A percentile compares a stretch with the other conserved stretches of the same genome.
Evolutionary conservation across 2,888 invertebrate genomes (phyloP).

Genomic region (Omphaloscelis lunosa): DNA sequence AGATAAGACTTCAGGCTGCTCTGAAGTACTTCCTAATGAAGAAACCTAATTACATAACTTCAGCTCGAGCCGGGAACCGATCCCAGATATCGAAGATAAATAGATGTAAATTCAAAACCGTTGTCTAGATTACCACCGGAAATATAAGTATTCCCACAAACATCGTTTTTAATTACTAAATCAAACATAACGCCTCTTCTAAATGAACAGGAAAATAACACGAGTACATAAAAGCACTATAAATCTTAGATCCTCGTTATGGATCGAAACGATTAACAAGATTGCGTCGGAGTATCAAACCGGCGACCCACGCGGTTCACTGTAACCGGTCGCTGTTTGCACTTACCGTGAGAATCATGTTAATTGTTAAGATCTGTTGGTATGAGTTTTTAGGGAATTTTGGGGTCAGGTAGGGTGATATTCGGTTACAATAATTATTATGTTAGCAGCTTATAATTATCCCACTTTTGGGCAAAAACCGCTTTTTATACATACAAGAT

Average conservation of each 20-base stretch:
- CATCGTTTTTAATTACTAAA: constrained; percentile 29
- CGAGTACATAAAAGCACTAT: constrained; percentile 42
- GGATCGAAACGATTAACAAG: constrained; percentile 60
- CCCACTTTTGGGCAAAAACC: neutral
- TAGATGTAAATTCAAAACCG: neutral
- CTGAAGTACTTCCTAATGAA: neutral
- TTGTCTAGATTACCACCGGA: neutral
- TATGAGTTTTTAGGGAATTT: constrained; percentile 16
- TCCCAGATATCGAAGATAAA: neutral
- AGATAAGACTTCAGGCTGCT: neutral
- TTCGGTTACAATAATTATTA: neutral
- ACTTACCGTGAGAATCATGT: constrained; percentile 54
- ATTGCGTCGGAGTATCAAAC: constrained; percentile 54
- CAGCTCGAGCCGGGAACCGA: neutral
- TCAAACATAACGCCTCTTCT: constrained; percentile 39
- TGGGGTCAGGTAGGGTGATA: constrained; percentile 5
- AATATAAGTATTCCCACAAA: constrained; percentile 20
- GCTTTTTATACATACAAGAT: no score
- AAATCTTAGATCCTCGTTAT: constrained; percentile 59
- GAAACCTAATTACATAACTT: neutral
- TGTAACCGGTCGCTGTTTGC: constrained; percentile 55
- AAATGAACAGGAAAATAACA: constrained; percentile 36
- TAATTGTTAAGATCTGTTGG: neutral
- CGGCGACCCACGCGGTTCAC: constrained; percentile 53
- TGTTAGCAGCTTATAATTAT: neutral